These are phyloP conservation scores for Morelia viridis DNA, from an alignment of 2,797 vertebrate genomes.

Conservation along the genomic window DNA sequence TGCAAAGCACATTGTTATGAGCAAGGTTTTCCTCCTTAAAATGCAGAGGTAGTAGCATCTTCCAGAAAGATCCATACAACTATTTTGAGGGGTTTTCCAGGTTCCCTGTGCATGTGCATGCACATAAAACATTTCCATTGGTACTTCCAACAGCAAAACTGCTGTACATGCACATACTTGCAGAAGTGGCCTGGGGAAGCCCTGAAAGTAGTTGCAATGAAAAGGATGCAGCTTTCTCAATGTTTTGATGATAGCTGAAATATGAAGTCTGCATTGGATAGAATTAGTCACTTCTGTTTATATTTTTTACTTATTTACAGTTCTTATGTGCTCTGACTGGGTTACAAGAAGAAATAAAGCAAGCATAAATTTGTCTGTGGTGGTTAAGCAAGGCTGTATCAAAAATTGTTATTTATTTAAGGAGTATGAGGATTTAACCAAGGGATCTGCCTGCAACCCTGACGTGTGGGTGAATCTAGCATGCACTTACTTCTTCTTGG, in stretches of 20 bases:
- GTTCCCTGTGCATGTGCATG: not conserved
- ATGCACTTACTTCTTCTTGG: constrained; percentile 91
- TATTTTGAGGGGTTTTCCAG: not conserved
- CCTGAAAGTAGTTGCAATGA: not conserved
- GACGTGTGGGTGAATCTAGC: constrained; percentile 93
- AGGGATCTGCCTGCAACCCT: constrained; percentile 77
- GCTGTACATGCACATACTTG: not conserved
- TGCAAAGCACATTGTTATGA: not conserved
- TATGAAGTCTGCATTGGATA: not conserved
- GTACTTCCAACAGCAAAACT: not conserved
- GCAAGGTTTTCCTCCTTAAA: not conserved
- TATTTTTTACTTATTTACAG: not conserved
- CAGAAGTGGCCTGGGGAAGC: not conserved
- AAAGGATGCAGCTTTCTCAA: not conserved
- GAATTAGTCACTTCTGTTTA: not conserved
- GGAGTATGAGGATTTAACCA: constrained; percentile 86
- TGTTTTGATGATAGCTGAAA: not conserved
- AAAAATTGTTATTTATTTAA: constrained; percentile 62
- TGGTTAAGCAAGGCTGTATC: not conserved
- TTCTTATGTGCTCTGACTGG: not conserved
- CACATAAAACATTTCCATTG: not conserved
- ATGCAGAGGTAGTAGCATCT: not conserved
- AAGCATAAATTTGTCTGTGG: not conserved
- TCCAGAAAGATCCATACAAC: not conserved
- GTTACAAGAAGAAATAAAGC: not conserved